phyloP scores from a whole-genome alignment of 2,113 vertebrate genomes.

The Tragelaphus buxtoni region DNA sequence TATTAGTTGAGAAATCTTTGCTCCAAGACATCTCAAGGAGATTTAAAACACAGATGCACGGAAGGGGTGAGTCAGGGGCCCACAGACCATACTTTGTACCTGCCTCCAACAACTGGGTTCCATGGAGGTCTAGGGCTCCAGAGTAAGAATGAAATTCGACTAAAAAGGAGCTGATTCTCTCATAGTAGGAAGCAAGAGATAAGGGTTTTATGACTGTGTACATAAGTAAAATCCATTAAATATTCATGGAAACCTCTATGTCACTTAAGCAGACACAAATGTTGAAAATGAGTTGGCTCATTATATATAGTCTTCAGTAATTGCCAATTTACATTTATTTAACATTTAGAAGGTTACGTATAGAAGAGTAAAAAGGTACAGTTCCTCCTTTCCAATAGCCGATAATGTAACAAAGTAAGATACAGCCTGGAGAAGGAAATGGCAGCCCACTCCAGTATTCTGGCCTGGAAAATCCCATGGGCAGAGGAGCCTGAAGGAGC shows the following conservation, averaged over 20 bases:
- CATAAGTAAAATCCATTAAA: slow-evolving; percentile 51
- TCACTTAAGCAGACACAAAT: slow-evolving; percentile 67
- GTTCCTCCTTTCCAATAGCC: not conserved
- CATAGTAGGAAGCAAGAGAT: not conserved
- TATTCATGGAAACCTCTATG: slow-evolving; percentile 63
- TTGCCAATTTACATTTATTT: slow-evolving; percentile 73
- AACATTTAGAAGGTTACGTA: slow-evolving; percentile 65
- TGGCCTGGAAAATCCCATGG: not conserved
- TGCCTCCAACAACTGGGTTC: not conserved
- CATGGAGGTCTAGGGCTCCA: not conserved
- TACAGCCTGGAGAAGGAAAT: not conserved
- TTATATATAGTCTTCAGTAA: slow-evolving; percentile 72
- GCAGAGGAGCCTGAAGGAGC: not conserved
- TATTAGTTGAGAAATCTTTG: not conserved
- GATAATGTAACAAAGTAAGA: slow-evolving; percentile 23
- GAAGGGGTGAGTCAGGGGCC: not conserved
- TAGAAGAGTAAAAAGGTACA: slow-evolving; percentile 40
- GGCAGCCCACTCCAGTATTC: not conserved
- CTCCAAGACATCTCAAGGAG: not conserved
- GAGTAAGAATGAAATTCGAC: not conserved
- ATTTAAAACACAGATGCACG: not conserved
- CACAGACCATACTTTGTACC: not conserved
- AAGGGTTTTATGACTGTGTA: not conserved
- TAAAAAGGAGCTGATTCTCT: not conserved
- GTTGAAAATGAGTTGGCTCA: slow-evolving; percentile 64